These are phyloP conservation scores for Colius striatus DNA, from an alignment of 2,113 vertebrate genomes.

Conservation along the genomic window DNA sequence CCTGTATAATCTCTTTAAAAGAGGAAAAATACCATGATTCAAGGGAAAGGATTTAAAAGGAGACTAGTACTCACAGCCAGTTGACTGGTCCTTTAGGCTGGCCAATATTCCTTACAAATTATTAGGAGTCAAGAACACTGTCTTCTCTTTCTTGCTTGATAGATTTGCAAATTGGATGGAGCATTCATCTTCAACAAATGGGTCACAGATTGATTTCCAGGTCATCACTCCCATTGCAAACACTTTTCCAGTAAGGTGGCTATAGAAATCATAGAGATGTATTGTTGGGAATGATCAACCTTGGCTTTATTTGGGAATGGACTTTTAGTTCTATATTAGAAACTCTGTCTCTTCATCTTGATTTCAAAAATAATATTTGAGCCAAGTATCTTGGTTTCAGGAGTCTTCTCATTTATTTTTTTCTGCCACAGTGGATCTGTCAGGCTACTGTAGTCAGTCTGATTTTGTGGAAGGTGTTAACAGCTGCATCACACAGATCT, in stretches of 20 bases:
- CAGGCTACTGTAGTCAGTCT: background rate
- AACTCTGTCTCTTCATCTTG: background rate
- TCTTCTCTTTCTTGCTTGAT: background rate
- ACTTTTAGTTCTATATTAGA: background rate
- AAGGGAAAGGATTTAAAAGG: slow-evolving; percentile 1
- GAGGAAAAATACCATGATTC: background rate
- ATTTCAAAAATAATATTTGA: background rate
- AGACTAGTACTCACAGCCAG: background rate
- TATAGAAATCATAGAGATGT: background rate
- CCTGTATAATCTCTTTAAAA: background rate
- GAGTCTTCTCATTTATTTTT: background rate
- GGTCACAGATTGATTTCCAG: background rate
- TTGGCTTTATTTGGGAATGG: background rate
- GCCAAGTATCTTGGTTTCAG: background rate
- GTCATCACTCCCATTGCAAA: background rate
- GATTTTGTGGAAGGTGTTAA: background rate
- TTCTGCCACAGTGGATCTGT: background rate
- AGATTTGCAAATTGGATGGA: background rate
- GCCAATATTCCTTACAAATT: background rate
- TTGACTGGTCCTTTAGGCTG: background rate
- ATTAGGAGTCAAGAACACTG: background rate
- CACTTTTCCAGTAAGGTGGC: background rate
- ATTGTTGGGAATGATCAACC: background rate
- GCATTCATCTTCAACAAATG: background rate
- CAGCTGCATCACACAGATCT: background rate